A percentile compares a stretch with the other conserved stretches of the same genome.
These are phyloP conservation scores for Chionomys nivalis DNA, from an alignment of 2,113 vertebrate genomes.

Conservation along the genomic window DNA sequence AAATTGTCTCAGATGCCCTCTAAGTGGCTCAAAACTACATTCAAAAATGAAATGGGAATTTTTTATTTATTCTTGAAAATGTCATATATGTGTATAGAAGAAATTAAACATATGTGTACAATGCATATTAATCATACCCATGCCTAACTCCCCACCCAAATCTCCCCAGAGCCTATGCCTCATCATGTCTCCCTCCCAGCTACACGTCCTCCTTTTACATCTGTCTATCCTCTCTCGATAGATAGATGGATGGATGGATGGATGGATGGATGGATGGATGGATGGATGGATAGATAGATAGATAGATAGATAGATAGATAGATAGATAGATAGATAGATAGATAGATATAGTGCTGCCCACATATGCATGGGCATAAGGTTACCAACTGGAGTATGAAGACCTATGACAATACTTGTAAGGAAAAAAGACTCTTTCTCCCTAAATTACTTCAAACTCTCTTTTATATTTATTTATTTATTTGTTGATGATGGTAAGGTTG, in stretches of 20 bases:
- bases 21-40: not conserved
- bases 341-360: too few relatives aligned
- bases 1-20: not conserved
- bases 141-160: not conserved
- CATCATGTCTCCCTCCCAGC: not conserved
- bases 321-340: too few relatives aligned
- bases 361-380: not conserved
- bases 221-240: not conserved
- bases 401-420: not conserved
- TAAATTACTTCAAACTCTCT: not conserved
- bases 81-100: not conserved
- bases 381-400: not conserved
- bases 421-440: not conserved
- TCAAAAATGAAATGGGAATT: not conserved
- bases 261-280: too few relatives aligned
- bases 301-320: too few relatives aligned
- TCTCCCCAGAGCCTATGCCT: not conserved
- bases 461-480: too few relatives aligned
- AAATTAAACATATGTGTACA: not conserved
- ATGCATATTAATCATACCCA: not conserved
- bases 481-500: not conserved
- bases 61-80: not conserved
- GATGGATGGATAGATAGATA: too few relatives aligned
- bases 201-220: not conserved
- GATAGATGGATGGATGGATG: too few relatives aligned